phyloP scores from a whole-genome alignment of 2,113 vertebrate genomes.

The Mastomys natalensis region DNA sequence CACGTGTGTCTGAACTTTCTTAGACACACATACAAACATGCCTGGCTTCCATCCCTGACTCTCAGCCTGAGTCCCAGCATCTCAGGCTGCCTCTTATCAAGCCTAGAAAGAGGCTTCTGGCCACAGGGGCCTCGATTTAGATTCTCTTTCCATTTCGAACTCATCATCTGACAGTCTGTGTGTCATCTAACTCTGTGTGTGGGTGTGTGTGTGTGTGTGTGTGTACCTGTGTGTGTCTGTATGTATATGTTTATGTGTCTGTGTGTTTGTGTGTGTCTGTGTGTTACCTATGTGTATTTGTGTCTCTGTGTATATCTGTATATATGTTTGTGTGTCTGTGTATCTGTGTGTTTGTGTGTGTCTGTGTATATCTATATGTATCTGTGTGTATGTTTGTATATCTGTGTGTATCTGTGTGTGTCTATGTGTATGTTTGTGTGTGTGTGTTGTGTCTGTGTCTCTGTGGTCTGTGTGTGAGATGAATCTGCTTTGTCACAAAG shows the following conservation, averaged over 20 bases:
- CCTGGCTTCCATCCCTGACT: not conserved
- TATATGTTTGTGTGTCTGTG: not conserved
- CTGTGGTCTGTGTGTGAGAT: not conserved
- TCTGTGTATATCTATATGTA: not conserved
- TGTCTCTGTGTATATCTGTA: accelerated
- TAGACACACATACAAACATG: not conserved
- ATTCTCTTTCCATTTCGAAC: not conserved
- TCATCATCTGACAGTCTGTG: no score
- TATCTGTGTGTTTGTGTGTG: not conserved
- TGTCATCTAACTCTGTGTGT: not conserved
- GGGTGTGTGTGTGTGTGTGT: not conserved
- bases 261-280: not conserved
- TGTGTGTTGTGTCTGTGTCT: not conserved
- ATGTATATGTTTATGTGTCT: not conserved
- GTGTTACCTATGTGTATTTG: not conserved
- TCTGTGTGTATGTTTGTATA: not conserved
- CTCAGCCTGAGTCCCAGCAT: not conserved
- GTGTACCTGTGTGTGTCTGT: not conserved
- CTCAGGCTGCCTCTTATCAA: not conserved
- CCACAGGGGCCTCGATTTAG: not conserved
- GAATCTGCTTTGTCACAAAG: not conserved
- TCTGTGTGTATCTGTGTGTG: not conserved
- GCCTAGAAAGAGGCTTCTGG: not conserved
- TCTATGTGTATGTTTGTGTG: not conserved
- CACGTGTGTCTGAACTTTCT: not conserved